Base-by-base conservation (phyloP, 2,113 vertebrate genomes). In the Macquaria ambigua region DNA sequence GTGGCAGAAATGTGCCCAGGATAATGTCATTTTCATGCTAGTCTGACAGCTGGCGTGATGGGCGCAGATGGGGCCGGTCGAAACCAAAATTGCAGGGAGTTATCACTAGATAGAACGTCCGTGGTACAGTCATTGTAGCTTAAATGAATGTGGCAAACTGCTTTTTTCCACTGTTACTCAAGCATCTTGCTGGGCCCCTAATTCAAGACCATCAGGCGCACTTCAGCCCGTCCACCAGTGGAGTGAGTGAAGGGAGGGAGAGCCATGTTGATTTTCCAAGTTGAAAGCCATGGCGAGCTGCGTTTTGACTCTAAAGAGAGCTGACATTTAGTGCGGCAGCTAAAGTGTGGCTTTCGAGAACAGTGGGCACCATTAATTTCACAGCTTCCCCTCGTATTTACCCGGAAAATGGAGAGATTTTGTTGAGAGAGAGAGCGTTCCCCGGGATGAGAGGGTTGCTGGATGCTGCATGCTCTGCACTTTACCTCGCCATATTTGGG, bases 241-340 rank as follows among this genome's bases (percentile, higher is more conserved):
- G 76, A 76, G 67, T 43, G 80, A 89, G 64, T 5, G 79, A 81
- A 68, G 48, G 74, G 71, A 77, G n/a, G 11, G 53, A 77, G 68
- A 84, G 69, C 8, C 48, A 59, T 41, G 71, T 89, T 74, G 78
- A 82, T 83, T 91, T 91, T 78, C 74, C 53, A 66, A 90, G 77
- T 74, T 89, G 82, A 94, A 93, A 92, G 90, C 85, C 58, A 53
- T 5, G 1, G 79, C 43, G 15, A 78, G 90, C 43, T 0, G 31
- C 52, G n/a, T 83, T 94, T 92, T 85, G 83, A 94, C 87, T 90
- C 64, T 84, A 81, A 92, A 87, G 85, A 83, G 89, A 90, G 80
- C 82, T 94, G 94, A 93, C 94, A 94, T 95, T 95, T 95, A 87
- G 86, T 84, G 83, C 66, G 12, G 59, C 70, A 21, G 87, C 90